phyloP scores from a whole-genome alignment of 2,113 vertebrate species.

The Miniopterus natalensis region DNA sequence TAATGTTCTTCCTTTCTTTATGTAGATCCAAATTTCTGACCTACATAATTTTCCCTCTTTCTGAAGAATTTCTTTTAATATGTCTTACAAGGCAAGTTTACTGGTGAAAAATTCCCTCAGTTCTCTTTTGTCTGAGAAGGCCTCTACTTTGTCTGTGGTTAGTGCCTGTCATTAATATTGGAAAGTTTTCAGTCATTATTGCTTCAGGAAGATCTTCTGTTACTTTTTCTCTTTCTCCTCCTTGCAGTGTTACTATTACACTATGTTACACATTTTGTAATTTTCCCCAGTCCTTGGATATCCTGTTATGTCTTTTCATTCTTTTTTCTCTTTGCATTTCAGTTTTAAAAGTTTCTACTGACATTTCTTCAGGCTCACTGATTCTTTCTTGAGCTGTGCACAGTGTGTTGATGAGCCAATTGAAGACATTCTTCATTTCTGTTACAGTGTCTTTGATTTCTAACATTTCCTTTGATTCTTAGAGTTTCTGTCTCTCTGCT shows the following conservation, averaged over 20 bases:
- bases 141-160: not conserved
- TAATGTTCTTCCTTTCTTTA: not conserved
- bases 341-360: not conserved
- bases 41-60: not conserved
- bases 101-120: not conserved
- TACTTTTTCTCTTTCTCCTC: not conserved
- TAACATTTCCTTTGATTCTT: not conserved
- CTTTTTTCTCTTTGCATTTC: not conserved
- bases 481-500: not conserved
- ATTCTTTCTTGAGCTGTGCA: not conserved
- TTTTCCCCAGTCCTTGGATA: not conserved
- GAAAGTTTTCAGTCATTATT: not conserved
- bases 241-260: not conserved
- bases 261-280: not conserved
- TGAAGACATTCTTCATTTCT: not conserved
- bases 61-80: not conserved
- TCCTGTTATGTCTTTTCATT: not conserved
- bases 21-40: not conserved
- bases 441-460: not conserved
- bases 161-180: not conserved
- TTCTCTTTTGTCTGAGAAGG: not conserved
- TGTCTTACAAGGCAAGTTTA: not conserved
- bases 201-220: not conserved
- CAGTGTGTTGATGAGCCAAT: not conserved
- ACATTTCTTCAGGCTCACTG: not conserved